Evolutionary conservation across 2,797 vertebrate genomes (phyloP), one percentile per base, ranked within the genome.

Genomic region (Margarornis squamiger): DNA sequence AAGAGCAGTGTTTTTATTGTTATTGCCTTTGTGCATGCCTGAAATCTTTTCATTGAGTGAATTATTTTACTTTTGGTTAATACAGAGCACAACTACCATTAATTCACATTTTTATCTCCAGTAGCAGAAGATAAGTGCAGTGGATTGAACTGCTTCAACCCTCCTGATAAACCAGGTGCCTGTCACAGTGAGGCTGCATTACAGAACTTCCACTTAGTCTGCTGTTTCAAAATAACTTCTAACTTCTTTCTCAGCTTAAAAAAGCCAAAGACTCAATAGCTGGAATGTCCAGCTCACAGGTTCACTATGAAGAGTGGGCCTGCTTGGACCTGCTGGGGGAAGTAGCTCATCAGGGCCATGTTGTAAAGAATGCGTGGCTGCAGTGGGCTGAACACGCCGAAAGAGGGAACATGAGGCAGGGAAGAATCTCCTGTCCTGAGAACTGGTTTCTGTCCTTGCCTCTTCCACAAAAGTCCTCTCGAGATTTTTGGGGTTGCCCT

Each of bases 341-440:
- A 26, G 34, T 43, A 80, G 29, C 23, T 80, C 26, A 1, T 34
- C 13, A 41, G 36, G 36, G 24, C 36, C 3, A 1, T 27, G 45
- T 32, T 51, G 36, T 46, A 38, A 67, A 59, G 24, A 36, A n/a
- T 1, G 0, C 36, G 30, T 20, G 22, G 19, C 57, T 81, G n/a
- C 21, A 49, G n/a, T 0, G 1, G 39, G 62, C 14, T 82, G 34
- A 34, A 34, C 0, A 0, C 27, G 6, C 54, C 0, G 1, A 49
- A 59, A 55, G 32, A 91, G n/a, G 32, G 51, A 61, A 62, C 1
- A 1, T 0, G 1, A 70, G 51, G 18, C 38, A 58, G 12, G 6
- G 46, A 48, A 70, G 34, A 74, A 7, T 7, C 16, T 79, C 10
- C 6, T 54, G 7, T 73, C 36, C 84, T 58, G 48, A 63, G 27